phyloP scores from a whole-genome alignment of 2,888 invertebrate genomes.

The Pantelozetes paolii region DNA sequence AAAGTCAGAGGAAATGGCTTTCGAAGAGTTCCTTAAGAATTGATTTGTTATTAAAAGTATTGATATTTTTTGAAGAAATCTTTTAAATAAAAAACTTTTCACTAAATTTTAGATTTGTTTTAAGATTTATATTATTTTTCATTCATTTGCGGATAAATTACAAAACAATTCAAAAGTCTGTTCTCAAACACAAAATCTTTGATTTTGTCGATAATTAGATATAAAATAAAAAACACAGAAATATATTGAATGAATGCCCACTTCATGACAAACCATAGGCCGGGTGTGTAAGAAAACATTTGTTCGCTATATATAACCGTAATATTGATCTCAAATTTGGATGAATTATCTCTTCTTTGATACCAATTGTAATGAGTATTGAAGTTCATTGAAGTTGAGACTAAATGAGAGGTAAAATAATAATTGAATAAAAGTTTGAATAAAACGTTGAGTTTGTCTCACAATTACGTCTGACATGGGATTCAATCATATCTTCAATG shows the following conservation, averaged over 20 bases:
- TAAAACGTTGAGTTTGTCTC: not conserved
- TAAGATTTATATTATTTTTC: not conserved
- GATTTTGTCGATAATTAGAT: conserved; percentile 29
- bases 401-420: not conserved
- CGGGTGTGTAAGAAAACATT: conserved; percentile 40
- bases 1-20: conserved; percentile 27
- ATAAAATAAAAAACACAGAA: conserved; percentile 32
- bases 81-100: not conserved
- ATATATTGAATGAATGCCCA: conserved; percentile 44
- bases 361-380: conserved; percentile 22
- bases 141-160: not conserved
- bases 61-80: not conserved
- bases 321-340: conserved; percentile 3
- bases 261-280: conserved; percentile 43
- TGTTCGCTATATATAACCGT: conserved; percentile 40
- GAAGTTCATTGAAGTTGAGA: conserved; percentile 9
- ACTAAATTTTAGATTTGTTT: not conserved
- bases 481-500: conserved; percentile 17
- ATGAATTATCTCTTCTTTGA: not conserved
- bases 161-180: conserved; percentile 22
- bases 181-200: conserved; percentile 21
- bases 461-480: conserved; percentile 33
- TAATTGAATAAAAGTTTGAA: conserved; percentile 14
- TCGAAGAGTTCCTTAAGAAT: conserved; percentile 25
- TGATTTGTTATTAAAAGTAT: not conserved